Base-by-base conservation (phyloP, 2,888 invertebrate species). In the Helobdella robusta region DNA sequence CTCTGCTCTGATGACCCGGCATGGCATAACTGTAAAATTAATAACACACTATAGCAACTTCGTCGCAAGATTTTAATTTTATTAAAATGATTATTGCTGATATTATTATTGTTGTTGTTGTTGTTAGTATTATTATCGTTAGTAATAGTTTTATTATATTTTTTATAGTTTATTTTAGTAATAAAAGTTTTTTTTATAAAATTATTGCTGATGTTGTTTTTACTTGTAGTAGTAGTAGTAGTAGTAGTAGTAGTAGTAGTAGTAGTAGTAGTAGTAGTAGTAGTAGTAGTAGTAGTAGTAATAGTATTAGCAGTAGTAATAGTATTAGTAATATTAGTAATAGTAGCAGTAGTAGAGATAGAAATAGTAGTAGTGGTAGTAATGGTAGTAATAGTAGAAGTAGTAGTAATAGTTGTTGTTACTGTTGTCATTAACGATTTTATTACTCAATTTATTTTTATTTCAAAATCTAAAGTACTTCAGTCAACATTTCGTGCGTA, bases 231-330 rank as follows among this genome's bases (percentile, higher is more conserved):
- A 40, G 44, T 40, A 40, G 44, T 40, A 40, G 44, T 40, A 40
- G 44, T 40, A 40, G 44, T 40, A 40, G 44, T 40, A 40, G 44
- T 40, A 40, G 44, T 40, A 40, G 44, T 40, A 40, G 44, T 40
- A 40, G 44, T 40, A 40, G 44, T 40, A 40, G 44, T 40, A 40
- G 44, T 40, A 40, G 44, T 40, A 40, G 44, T 40, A 40, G 44
- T 40, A 40, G 44, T 40, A 40, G 44, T 40, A 40, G 50, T 50
- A 50, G 50, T 50, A 5, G 50, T 50, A 50, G n/a, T 50, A 50
- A 25, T 50, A 50, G 50, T 50, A 50, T n/a, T 50, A 50, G 50
- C 25, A 50, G 50, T 50, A 50, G 50, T 50, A 50, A 25, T 50
- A 50, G 50, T 50, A 50, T n/a, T 50, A 50, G n/a, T n/a, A n/a